A percentile compares a stretch with the other conserved stretches of the same genome.
Conservation (phyloP, 2,888 invertebrate species). For the Trilocha varians region DNA sequence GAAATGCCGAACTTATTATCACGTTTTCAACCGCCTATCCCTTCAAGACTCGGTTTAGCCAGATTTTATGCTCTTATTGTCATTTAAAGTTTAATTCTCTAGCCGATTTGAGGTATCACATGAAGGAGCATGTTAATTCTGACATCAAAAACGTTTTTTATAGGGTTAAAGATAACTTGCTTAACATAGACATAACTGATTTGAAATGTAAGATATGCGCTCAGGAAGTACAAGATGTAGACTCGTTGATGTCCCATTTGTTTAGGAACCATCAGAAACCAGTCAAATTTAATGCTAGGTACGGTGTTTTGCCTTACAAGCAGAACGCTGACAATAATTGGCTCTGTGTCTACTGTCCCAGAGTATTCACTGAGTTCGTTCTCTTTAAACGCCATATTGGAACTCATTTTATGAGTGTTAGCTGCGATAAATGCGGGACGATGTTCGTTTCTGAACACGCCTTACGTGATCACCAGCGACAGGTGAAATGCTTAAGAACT, state of each 20-base stretch:
- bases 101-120: conserved; percentile 43
- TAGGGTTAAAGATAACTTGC: conserved; percentile 55
- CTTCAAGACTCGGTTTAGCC: conserved; percentile 59
- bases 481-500: conserved; percentile 55
- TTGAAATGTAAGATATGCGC: conserved; percentile 54
- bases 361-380: conserved; percentile 40
- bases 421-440: conserved; percentile 59
- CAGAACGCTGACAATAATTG: conserved; percentile 38
- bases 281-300: conserved; percentile 52
- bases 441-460: conserved; percentile 56
- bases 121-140: conserved; percentile 45
- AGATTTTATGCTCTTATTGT: conserved; percentile 58
- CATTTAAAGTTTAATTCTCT: conserved; percentile 49
- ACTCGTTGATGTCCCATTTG: conserved; percentile 52
- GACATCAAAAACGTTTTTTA: conserved; percentile 59
- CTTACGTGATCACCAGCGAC: conserved; percentile 51
- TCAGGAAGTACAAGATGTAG: conserved; percentile 41
- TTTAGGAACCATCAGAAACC: conserved; percentile 46
- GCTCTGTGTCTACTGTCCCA: conserved; percentile 54
- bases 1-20: conserved; percentile 58
- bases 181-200: conserved; percentile 59
- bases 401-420: conserved; percentile 55
- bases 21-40: conserved; percentile 57
- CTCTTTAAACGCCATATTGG: conserved; percentile 55
- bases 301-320: conserved; percentile 58